Base-by-base conservation (phyloP, 37 sponge, comb jelly and placozoan species). In the Chondrosia reniformis region DNA sequence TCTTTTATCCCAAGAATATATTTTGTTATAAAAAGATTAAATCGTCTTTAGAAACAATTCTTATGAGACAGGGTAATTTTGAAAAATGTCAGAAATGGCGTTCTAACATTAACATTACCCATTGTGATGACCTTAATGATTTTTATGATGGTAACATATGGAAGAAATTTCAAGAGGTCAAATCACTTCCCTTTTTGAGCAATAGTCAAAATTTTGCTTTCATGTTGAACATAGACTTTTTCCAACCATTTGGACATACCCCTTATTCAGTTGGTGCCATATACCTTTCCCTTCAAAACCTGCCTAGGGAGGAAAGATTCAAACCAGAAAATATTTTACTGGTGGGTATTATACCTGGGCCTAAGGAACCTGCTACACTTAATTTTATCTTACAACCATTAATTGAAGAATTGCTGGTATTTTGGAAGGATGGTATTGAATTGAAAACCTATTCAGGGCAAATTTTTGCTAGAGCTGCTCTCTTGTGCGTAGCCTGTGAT, bases 151-250 rank as follows among this genome's bases (percentile, higher is more conserved):
- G 88, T 6, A 57, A 49, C 0, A 15, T 81, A 13, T 87, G 87
- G 87, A 67, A 77, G 37, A 66, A 82, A 19, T 62, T 76, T 67
- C 30, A 34, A 19, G 30, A 19, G 49, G 8, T 38, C 0, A 36
- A 79, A 0, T 55, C 22, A 7, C 24, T 5, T 22, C 72, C 64
- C 32, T 81, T 41, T 49, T 40, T 77, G 33, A 25, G 33, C 0
- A 34, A 65, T 2, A 64, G 24, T 36, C 22, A 43, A 40, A 79
- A 76, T 79, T 44, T 88, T 33, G 32, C 63, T 24, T 76, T 89
- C 17, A 17, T 22, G 33, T 33, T 88, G 33, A 88, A 88, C 32
- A 36, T 88, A 36, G 89, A 88, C 63, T 83, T 84, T 81, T 88
- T 88, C 56, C 46, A 75, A 33, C 76, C 81, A 44, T 88, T 58